A percentile compares a stretch with the other conserved stretches of the same genome.
phyloP scores from a whole-genome alignment of 2,797 vertebrate genomes.

The Gymnothorax reevesii region DNA sequence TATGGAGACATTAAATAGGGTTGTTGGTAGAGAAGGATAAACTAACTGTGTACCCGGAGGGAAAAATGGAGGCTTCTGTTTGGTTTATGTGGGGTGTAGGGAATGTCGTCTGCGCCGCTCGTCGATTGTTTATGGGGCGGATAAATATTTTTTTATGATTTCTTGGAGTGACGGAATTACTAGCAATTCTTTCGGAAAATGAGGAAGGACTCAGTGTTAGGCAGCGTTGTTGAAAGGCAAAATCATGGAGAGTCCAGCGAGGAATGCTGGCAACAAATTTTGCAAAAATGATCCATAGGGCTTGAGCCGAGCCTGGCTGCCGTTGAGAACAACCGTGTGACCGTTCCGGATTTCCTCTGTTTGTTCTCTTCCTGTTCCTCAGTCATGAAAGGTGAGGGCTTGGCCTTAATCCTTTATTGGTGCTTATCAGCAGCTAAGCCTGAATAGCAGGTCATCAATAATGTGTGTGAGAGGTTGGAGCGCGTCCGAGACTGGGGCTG shows the following conservation, averaged over 20 bases:
- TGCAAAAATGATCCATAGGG: not conserved
- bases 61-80: constrained; percentile 2
- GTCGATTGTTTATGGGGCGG: not conserved
- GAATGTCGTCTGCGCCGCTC: not conserved
- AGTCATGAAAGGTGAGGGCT: constrained; percentile 45
- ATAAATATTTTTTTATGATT: constrained; percentile 1
- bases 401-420: constrained; percentile 53
- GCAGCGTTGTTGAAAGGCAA: not conserved
- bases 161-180: not conserved
- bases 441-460: constrained; percentile 54
- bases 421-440: constrained; percentile 40
- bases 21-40: not conserved
- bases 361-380: constrained; percentile 20
- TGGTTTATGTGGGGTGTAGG: constrained; percentile 7
- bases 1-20: constrained; percentile 22
- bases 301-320: not conserved
- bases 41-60: constrained; percentile 6
- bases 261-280: not conserved
- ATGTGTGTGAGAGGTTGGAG: constrained; percentile 40
- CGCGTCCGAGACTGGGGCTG: constrained; percentile 29
- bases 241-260: not conserved
- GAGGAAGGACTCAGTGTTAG: not conserved
- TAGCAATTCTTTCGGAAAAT: not conserved
- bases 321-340: not conserved
- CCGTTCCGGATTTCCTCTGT: not conserved